These are phyloP conservation scores for Venustaconcha ellipsiformis DNA, from an alignment of 1,140 invertebrate species.

Conservation along the genomic window DNA sequence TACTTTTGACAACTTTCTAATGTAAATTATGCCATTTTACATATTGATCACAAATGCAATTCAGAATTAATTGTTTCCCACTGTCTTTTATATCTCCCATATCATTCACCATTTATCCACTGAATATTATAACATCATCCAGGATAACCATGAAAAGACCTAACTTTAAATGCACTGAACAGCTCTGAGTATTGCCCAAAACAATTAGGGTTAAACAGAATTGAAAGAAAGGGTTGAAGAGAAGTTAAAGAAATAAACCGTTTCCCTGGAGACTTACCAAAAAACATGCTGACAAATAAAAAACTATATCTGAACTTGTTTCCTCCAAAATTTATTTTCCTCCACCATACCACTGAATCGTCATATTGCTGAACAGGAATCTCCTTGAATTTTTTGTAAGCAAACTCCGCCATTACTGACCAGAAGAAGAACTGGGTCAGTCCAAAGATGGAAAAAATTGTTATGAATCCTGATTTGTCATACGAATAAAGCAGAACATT, in stretches of 20 bases:
- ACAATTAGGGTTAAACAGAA: not conserved
- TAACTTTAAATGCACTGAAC: not conserved
- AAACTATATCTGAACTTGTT: not conserved
- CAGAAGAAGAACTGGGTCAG: not conserved
- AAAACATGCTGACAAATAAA: not conserved
- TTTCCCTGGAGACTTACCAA: constrained; percentile 6
- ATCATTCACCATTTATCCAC: too few species aligned
- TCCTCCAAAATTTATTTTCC: constrained; percentile 1
- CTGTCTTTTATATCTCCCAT: too few species aligned
- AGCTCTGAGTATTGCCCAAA: not conserved
- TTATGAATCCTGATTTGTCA: not conserved
- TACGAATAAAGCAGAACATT: constrained; percentile 9
- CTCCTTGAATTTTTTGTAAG: not conserved
- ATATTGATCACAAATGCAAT: too few species aligned
- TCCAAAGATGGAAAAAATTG: not conserved
- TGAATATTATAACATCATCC: too few species aligned
- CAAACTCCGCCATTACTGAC: constrained; percentile 5
- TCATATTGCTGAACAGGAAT: not conserved
- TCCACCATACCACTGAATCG: constrained; percentile 14
- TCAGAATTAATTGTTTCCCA: too few species aligned
- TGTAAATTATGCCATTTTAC: too few species aligned
- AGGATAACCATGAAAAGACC: constrained; percentile 4
- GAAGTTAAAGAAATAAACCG: not conserved
- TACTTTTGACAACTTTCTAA: too few species aligned
- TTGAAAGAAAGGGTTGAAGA: not conserved